A percentile compares a stretch with the other conserved stretches of the same genome.
phyloP scores from a whole-genome alignment of 2,797 vertebrate species.

The Phoxinus dragarum region DNA sequence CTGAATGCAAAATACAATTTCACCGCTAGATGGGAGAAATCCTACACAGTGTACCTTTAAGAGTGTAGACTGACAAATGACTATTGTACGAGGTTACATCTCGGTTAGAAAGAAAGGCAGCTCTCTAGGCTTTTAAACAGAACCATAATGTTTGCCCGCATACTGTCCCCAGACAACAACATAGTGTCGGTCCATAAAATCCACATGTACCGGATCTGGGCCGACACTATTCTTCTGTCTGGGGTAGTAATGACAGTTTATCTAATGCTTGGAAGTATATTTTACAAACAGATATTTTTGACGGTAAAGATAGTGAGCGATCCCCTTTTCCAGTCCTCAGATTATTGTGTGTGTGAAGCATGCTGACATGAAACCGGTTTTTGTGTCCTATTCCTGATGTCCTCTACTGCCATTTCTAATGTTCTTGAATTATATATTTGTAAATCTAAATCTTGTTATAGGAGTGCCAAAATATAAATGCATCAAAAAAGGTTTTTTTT shows the following conservation, averaged over 20 bases:
- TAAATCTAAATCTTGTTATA: conserved; percentile 68
- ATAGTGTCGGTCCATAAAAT: no score
- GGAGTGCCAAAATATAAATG: conserved; percentile 78
- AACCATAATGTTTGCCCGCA: background rate
- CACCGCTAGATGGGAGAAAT: no score
- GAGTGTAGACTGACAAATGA: background rate
- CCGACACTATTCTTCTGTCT: no score
- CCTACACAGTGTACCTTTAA: background rate
- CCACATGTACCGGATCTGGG: no score
- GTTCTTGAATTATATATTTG: conserved; percentile 67
- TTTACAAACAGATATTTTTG: conserved; percentile 20
- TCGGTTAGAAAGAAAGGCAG: background rate
- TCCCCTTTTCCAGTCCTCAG: conserved; percentile 47
- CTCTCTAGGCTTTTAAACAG: conserved; percentile 6
- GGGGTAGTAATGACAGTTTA: background rate
- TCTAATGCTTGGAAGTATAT: background rate
- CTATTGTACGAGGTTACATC: background rate
- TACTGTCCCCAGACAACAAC: background rate
- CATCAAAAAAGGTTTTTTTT: conserved; percentile 64
- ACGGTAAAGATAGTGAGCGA: background rate
- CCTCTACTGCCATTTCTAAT: conserved; percentile 70
- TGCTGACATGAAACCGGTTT: conserved; percentile 63
- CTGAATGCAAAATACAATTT: no score
- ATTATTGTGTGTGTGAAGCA: conserved; percentile 66
- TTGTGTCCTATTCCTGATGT: conserved; percentile 64